These are phyloP conservation scores for Pseudachorutes palmiensis DNA, from an alignment of 1,140 invertebrate genomes.

Conservation along the genomic window DNA sequence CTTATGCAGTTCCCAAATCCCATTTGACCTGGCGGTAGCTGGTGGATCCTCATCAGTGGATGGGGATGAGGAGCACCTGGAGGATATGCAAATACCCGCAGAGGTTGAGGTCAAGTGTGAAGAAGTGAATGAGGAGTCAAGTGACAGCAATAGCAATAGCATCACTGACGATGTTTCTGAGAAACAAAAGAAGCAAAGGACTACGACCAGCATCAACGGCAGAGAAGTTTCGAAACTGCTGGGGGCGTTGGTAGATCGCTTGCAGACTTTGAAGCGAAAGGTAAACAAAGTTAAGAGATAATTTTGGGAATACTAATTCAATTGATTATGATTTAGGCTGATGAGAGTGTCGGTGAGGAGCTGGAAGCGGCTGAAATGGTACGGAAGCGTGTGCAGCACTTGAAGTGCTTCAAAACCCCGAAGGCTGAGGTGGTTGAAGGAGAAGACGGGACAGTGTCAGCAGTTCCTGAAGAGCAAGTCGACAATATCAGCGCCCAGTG, in stretches of 20 bases:
- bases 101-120: no score
- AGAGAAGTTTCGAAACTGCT: constrained; percentile 68
- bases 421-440: constrained; percentile 18
- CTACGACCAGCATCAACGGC: constrained; percentile 40
- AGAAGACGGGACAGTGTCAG: no score
- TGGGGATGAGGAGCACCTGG: neutral
- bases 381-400: constrained; percentile 81
- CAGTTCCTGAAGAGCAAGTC: no score
- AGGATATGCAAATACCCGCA: constrained; percentile 6
- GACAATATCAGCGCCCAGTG: no score
- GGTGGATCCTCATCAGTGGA: constrained; percentile 1
- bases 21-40: no score
- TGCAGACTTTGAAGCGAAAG: constrained; percentile 85
- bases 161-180: no score
- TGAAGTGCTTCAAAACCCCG: constrained; percentile 61
- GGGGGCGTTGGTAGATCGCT: constrained; percentile 77
- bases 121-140: no score
- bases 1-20: constrained; percentile 41
- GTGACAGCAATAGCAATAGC: neutral
- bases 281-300: constrained; percentile 39
- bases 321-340: constrained; percentile 52
- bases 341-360: constrained; percentile 85
- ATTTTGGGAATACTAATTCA: neutral
- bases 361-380: constrained; percentile 74
- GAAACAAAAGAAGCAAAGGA: constrained; percentile 9